Percentiles rank a stretch among this genome's conserved stretches.
These are phyloP conservation scores for rabbit (Oryctolagus cuniculus) DNA, from an alignment of 2,113 vertebrate genomes.

Conservation along the genomic window DNA sequence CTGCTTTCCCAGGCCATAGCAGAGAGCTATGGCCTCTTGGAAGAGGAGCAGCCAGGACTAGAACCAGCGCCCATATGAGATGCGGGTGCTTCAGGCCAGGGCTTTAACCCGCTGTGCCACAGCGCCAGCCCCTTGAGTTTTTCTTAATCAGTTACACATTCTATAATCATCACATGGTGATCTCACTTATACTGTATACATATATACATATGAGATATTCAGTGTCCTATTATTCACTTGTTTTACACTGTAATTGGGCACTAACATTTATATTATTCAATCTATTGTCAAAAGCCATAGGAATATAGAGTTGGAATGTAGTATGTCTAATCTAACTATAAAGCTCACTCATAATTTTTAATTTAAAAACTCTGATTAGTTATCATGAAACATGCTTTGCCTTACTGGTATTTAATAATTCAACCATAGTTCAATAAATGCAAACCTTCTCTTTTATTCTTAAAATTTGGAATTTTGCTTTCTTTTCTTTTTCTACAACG, in stretches of 20 bases:
- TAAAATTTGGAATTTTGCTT: background rate
- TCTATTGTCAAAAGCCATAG: constrained; percentile 23
- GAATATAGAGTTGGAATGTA: constrained; percentile 6
- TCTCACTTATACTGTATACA: background rate
- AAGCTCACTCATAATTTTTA: constrained; percentile 21
- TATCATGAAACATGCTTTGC: background rate
- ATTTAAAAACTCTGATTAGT: constrained; percentile 1
- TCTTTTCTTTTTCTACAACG: background rate
- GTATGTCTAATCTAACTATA: background rate
- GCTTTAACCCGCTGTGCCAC: too few relatives aligned
- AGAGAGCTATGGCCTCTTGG: too few relatives aligned
- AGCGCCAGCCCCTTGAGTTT: too few relatives aligned
- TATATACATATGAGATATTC: background rate
- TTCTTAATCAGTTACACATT: constrained; percentile 66
- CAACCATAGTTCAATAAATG: constrained; percentile 9
- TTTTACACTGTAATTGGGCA: background rate
- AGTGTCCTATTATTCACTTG: background rate
- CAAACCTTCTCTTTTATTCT: background rate
- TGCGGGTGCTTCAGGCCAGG: too few relatives aligned
- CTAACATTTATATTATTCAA: background rate
- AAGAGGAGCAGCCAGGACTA: too few relatives aligned
- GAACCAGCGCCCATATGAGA: too few relatives aligned
- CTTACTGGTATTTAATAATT: constrained; percentile 35
- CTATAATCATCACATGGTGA: constrained; percentile 65
- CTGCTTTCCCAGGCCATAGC: too few relatives aligned